Evolutionary conservation across 2,797 vertebrate species (phyloP).

Genomic region (Phyllotis vaccarum): DNA sequence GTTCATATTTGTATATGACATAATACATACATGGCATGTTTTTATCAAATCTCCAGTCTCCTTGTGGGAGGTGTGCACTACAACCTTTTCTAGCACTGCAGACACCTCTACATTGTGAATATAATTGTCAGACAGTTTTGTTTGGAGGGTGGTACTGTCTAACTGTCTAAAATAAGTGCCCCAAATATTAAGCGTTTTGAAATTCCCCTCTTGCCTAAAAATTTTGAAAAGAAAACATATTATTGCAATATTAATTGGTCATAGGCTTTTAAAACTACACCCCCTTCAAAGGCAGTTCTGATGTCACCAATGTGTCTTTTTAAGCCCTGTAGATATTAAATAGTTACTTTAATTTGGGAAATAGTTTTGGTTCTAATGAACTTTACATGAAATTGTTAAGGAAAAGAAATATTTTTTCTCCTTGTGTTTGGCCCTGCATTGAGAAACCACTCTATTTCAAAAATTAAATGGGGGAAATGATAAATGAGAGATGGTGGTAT

Average conservation of each 20-base stretch:
- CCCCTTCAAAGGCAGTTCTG: not conserved
- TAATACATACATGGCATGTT: not conserved
- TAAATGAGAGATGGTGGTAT: constrained; percentile 67
- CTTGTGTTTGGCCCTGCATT: constrained; percentile 53
- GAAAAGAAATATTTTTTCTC: constrained; percentile 49
- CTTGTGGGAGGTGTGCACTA: not conserved
- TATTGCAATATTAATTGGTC: not conserved
- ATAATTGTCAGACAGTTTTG: constrained; percentile 9
- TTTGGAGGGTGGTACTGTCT: not conserved
- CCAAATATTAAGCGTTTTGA: constrained; percentile 44
- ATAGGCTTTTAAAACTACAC: not conserved
- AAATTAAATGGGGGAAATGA: constrained; percentile 63
- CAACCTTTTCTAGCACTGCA: not conserved
- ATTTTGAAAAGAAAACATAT: not conserved
- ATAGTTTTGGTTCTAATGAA: constrained; percentile 37
- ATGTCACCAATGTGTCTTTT: not conserved
- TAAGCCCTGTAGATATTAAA: not conserved
- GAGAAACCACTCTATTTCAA: constrained; percentile 53
- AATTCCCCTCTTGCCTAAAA: constrained; percentile 19
- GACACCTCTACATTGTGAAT: not conserved
- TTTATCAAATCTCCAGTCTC: not conserved
- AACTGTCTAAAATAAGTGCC: not conserved
- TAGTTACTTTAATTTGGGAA: constrained; percentile 31
- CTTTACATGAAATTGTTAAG: constrained; percentile 58
- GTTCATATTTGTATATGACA: not conserved